A percentile compares a stretch with the other conserved stretches of the same genome.
These are phyloP conservation scores for Diarsia mendica DNA, from an alignment of 2,888 invertebrate species.

Conservation along the genomic window DNA sequence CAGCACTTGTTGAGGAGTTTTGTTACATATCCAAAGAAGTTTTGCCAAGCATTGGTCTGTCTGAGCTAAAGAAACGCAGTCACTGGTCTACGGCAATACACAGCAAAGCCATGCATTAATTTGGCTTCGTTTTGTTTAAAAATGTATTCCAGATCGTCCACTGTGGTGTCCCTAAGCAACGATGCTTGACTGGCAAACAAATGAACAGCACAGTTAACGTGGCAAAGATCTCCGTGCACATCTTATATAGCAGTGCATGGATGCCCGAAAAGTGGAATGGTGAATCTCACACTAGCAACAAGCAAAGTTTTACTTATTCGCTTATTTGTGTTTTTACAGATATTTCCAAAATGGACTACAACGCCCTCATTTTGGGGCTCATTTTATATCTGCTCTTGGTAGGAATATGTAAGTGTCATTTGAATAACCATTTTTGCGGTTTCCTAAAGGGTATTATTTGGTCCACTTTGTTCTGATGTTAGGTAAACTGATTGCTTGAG, in stretches of 20 bases:
- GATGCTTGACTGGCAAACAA: background rate
- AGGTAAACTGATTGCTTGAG: background rate
- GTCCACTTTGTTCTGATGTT: too few species aligned
- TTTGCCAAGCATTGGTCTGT: background rate
- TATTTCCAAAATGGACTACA: conserved; percentile 70
- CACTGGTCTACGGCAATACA: background rate
- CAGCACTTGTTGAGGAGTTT: background rate
- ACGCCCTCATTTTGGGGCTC: conserved; percentile 74
- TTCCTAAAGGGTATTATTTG: too few species aligned
- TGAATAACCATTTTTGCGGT: background rate
- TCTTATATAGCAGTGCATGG: too few species aligned
- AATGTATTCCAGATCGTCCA: background rate
- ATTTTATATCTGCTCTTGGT: conserved; percentile 77
- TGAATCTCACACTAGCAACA: background rate
- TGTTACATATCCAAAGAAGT: background rate
- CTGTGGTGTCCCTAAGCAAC: background rate
- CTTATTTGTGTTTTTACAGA: conserved; percentile 27
- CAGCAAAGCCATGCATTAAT: background rate
- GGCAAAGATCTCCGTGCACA: background rate
- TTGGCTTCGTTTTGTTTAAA: background rate
- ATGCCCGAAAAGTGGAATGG: background rate
- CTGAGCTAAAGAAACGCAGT: background rate
- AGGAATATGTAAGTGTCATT: conserved; percentile 75
- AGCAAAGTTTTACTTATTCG: background rate
- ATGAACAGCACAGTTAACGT: background rate